Base-by-base conservation (phyloP, 2,888 invertebrate species). In the Hemicrepidius hirtus region DNA sequence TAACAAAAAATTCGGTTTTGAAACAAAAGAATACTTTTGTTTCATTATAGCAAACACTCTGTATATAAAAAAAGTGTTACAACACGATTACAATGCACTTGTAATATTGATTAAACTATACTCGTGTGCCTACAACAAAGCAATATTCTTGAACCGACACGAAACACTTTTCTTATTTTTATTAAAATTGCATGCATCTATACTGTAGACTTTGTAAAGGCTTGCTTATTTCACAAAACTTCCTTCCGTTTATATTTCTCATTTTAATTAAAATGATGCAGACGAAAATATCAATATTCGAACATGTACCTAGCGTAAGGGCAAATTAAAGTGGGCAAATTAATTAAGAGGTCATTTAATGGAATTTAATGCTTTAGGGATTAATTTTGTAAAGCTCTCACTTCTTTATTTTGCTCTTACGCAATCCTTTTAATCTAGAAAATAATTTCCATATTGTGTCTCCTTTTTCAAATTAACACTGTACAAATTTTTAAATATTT, bases 141-240 rank as follows among this genome's bases (percentile, higher is more conserved):
- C 62, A 62, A 62, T 44, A 57, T 44, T 24, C 41, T 40, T 44
- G 32, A 62, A 60, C 60, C 13, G 9, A 68, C 68, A 68, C 50
- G 62, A 68, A 68, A 68, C 69, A 63, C 60, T 28, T 10, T 50
- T 63, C 28, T 44, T 62, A 40, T 60, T 37, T 68, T 57, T 35
- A 55, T 57, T 72, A 55, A 53, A 67, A 72, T 35, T 62, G 68
- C 67, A 68, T 72, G 72, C 37, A 41, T 53, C 66, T 66, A 41
- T 71, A 44, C 60, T 71, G 59, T 32, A 49, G 44, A 46, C 21
- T 71, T 59, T 63, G 44, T 53, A 35, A 37, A 44, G 35, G 63
- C 63, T 68, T 72, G 67, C 72, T 72, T 72, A n/a, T 37, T 57
- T 40, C 57, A 57, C 20, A 21, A 28, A 57, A 35, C 37, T 37